These are phyloP conservation scores for Murina feae DNA, from an alignment of 2,113 vertebrate species.

Conservation along the genomic window DNA sequence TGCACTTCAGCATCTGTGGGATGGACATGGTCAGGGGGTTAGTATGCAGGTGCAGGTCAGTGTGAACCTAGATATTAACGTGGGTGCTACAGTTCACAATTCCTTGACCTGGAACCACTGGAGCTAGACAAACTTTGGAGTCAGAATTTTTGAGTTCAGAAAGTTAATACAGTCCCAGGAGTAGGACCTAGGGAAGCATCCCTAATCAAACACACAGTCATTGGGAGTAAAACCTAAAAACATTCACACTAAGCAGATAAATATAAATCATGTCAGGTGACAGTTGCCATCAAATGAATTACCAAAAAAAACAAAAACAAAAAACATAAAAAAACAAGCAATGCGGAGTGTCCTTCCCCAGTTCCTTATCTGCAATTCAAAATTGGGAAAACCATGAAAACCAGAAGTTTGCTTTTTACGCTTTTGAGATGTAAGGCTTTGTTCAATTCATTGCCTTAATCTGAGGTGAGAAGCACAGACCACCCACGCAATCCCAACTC, in stretches of 20 bases:
- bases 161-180: not conserved
- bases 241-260: not conserved
- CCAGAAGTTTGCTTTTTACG: not conserved
- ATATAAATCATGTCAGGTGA: not conserved
- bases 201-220: not conserved
- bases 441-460: not conserved
- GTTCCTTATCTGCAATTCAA: too few relatives aligned
- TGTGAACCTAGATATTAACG: not conserved
- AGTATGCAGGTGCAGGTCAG: not conserved
- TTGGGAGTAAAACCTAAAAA: not conserved
- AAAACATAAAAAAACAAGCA: not conserved
- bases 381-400: too few relatives aligned
- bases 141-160: not conserved
- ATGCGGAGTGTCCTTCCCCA: too few relatives aligned
- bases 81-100: not conserved
- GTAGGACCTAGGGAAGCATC: not conserved
- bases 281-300: not conserved
- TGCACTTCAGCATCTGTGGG: constrained; percentile 97
- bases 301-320: not conserved
- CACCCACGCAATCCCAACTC: not conserved
- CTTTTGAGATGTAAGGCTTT: not conserved
- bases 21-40: not conserved
- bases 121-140: not conserved
- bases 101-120: not conserved
- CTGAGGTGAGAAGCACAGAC: not conserved